A percentile compares a stretch with the other conserved stretches of the same genome.
Conservation (phyloP, 1,140 invertebrate genomes). For the Sarcophaga peregrina region DNA sequence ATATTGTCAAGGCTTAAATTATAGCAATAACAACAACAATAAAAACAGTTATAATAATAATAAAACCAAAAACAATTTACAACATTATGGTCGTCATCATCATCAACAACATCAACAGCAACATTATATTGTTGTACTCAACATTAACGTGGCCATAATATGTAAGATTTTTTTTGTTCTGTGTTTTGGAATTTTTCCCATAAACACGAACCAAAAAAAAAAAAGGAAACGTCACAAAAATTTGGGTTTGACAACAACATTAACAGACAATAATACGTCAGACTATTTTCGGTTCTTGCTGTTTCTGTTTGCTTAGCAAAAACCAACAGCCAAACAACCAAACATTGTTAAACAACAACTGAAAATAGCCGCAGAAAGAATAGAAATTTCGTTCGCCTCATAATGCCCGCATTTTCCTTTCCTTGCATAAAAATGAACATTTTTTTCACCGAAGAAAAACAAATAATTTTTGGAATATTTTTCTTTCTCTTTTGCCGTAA, state of each 20-base stretch:
- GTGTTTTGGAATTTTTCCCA: neutral
- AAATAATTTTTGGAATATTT: neutral
- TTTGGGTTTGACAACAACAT: constrained; percentile 1
- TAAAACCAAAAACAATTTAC: neutral
- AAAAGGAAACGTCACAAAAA: constrained; percentile 1
- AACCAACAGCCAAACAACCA: no score
- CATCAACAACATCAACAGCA: neutral
- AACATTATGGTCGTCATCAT: neutral
- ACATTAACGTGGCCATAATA: neutral
- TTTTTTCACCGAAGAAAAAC: neutral
- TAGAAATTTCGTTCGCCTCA: neutral
- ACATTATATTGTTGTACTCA: neutral
- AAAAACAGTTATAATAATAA: neutral
- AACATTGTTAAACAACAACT: neutral
- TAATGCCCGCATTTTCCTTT: constrained; percentile 8
- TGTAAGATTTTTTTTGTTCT: neutral
- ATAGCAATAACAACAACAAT: neutral
- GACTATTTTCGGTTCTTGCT: neutral
- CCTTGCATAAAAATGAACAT: neutral
- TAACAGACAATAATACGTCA: constrained; percentile 22
- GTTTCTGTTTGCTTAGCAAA: neutral
- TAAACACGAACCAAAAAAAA: neutral
- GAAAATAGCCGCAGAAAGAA: neutral
- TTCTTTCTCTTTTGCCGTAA: neutral
- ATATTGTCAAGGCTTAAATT: neutral